Conservation (phyloP, 92 coral and sea anemone genomes). For the Pocillopora grandis region DNA sequence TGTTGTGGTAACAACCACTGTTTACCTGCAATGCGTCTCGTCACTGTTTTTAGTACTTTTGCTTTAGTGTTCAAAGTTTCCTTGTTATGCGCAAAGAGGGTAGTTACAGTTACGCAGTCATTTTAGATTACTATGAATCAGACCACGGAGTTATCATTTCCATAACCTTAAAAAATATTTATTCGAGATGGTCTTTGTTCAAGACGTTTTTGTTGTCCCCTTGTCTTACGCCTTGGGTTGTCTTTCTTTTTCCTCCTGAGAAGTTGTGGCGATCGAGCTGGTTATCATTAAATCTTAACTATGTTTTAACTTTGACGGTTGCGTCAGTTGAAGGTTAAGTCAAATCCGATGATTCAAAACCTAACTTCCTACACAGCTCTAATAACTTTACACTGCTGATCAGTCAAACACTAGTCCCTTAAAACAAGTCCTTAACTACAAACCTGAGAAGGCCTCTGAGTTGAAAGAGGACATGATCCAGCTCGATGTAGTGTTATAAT, state of each 20-base stretch:
- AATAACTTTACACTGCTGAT: conserved; percentile 1
- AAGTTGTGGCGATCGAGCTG: background rate
- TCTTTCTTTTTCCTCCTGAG: background rate
- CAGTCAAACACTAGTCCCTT: background rate
- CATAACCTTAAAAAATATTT: too few relatives aligned
- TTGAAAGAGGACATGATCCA: conserved; percentile 14
- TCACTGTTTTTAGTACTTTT: background rate
- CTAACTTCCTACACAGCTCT: background rate
- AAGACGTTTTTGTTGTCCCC: background rate
- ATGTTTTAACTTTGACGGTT: background rate
- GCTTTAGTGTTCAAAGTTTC: too few relatives aligned
- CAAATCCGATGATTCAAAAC: background rate
- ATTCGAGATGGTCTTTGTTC: too few relatives aligned
- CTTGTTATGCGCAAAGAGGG: too few relatives aligned
- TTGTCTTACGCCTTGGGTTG: background rate
- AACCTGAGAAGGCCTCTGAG: conserved; percentile 16
- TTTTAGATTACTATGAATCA: too few relatives aligned
- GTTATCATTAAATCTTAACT: background rate
- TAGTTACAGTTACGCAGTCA: too few relatives aligned
- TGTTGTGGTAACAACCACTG: background rate
- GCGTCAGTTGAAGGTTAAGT: background rate
- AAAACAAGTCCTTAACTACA: background rate
- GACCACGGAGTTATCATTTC: too few relatives aligned
- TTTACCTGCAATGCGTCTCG: background rate
- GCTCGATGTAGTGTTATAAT: background rate